A percentile compares a stretch with the other conserved stretches of the same genome.
phyloP scores from a whole-genome alignment of 1,140 invertebrate genomes.

The Scaptomyza pallida region DNA sequence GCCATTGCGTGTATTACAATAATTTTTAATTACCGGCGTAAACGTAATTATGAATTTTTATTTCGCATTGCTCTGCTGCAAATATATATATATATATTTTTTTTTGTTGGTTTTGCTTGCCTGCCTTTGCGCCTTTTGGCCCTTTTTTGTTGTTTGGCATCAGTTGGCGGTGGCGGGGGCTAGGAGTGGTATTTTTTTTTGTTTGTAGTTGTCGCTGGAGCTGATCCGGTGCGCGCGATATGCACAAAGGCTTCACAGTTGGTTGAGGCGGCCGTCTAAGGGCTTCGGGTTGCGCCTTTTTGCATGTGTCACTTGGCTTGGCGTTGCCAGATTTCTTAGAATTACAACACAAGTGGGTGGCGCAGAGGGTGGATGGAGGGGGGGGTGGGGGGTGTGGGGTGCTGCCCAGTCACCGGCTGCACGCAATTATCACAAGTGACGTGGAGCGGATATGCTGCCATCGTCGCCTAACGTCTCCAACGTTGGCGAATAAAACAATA shows the following conservation, averaged over 20 bases:
- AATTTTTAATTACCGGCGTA: constrained; percentile 84
- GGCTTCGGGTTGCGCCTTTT: constrained; percentile 44
- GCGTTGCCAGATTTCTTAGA: constrained; percentile 76
- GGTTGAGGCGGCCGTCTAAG: constrained; percentile 46
- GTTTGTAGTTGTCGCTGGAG: constrained; percentile 62
- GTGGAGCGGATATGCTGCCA: constrained; percentile 78
- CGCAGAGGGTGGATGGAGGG: not conserved
- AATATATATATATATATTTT: constrained; percentile 13
- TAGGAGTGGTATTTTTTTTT: constrained; percentile 9
- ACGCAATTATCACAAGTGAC: constrained; percentile 82
- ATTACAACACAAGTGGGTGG: constrained; percentile 9
- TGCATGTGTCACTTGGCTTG: constrained; percentile 53
- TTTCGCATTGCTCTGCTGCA: constrained; percentile 61
- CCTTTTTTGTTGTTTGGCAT: constrained; percentile 41
- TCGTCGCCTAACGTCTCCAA: constrained; percentile 28
- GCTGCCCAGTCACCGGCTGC: constrained; percentile 61
- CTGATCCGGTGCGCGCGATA: constrained; percentile 76
- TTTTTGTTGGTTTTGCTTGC: not conserved
- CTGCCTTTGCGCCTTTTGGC: constrained; percentile 6
- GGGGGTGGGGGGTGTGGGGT: not conserved
- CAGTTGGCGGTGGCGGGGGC: constrained; percentile 20
- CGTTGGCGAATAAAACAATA: constrained; percentile 76
- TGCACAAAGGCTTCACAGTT: constrained; percentile 77
- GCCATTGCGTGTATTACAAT: constrained; percentile 83
- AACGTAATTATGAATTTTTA: constrained; percentile 84